Evolutionary conservation across 2,113 vertebrate species (phyloP).

Genomic region (Ginglymostoma cirratum): DNA sequence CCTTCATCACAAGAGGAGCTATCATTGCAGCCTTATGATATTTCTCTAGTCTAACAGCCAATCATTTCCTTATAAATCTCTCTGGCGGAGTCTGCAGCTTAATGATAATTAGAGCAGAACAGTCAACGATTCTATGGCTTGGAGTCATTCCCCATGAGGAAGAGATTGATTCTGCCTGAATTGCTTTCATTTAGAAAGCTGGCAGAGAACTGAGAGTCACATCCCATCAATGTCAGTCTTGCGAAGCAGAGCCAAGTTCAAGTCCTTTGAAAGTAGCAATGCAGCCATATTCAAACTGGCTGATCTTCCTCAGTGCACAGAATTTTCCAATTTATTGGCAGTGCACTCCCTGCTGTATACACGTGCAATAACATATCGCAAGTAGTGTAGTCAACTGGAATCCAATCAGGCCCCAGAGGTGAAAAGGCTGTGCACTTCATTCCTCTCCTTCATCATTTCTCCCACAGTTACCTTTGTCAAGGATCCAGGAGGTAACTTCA

Average conservation of each 20-base stretch:
- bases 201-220: background rate
- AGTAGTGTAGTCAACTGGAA: background rate
- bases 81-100: background rate
- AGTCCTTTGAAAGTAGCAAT: background rate
- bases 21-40: background rate
- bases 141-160: background rate
- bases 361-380: background rate
- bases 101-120: background rate
- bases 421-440: background rate
- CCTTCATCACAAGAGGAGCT: background rate
- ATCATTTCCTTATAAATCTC: background rate
- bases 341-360: background rate
- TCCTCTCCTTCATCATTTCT: background rate
- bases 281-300: background rate
- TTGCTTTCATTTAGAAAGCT: background rate
- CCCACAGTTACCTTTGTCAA: background rate
- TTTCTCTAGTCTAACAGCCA: background rate
- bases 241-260: background rate
- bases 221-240: background rate
- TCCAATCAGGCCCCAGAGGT: background rate
- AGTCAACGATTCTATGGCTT: background rate
- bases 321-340: background rate
- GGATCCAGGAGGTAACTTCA: background rate
- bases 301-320: background rate
- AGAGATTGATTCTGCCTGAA: background rate